Percentiles rank a stretch among this genome's conserved stretches.
These are phyloP conservation scores for Corella eumyota DNA, from an alignment of 23 tunicate genomes.

Conservation along the genomic window DNA sequence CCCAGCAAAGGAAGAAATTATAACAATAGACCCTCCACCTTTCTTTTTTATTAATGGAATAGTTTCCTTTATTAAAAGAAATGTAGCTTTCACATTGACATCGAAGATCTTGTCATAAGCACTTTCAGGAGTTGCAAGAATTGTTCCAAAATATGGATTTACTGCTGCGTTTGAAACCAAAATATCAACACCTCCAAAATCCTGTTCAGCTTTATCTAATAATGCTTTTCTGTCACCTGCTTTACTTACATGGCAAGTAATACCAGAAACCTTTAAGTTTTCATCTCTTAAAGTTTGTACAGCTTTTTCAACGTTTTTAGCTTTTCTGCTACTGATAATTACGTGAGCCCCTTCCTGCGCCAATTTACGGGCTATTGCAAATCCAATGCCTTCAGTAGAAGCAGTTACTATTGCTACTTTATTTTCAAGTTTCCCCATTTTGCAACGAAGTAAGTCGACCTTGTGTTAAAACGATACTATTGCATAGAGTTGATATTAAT, in stretches of 20 bases:
- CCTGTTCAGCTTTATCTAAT: slow-evolving; percentile 33
- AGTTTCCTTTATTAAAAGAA: slow-evolving; percentile 45
- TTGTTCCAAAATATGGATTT: slow-evolving; percentile 54
- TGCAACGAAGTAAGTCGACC: no score
- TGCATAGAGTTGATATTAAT: no score
- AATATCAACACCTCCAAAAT: no score
- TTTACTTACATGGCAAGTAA: slow-evolving; percentile 63
- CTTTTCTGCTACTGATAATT: slow-evolving; percentile 48
- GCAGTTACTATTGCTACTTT: slow-evolving; percentile 71
- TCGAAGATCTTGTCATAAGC: slow-evolving; percentile 69
- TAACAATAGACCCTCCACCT: slow-evolving; percentile 16
- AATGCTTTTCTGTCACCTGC: slow-evolving; percentile 19
- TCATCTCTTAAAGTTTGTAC: slow-evolving; percentile 21
- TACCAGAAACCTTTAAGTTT: slow-evolving; percentile 46
- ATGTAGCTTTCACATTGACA: slow-evolving; percentile 64
- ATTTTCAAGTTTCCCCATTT: slow-evolving; percentile 18
- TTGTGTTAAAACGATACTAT: no score
- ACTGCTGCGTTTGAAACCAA: no score
- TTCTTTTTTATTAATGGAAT: slow-evolving; percentile 20
- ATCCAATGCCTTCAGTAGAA: slow-evolving; percentile 67
- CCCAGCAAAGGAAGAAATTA: slow-evolving; percentile 57
- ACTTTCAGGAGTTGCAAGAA: slow-evolving; percentile 48
- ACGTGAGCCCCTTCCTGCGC: slow-evolving; percentile 66
- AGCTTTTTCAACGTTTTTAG: slow-evolving; percentile 50
- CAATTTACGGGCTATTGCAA: slow-evolving; percentile 46